A percentile compares a stretch with the other conserved stretches of the same genome.
These are phyloP conservation scores for Cyclura pinguis DNA, from an alignment of 2,797 vertebrate genomes.

Conservation along the genomic window DNA sequence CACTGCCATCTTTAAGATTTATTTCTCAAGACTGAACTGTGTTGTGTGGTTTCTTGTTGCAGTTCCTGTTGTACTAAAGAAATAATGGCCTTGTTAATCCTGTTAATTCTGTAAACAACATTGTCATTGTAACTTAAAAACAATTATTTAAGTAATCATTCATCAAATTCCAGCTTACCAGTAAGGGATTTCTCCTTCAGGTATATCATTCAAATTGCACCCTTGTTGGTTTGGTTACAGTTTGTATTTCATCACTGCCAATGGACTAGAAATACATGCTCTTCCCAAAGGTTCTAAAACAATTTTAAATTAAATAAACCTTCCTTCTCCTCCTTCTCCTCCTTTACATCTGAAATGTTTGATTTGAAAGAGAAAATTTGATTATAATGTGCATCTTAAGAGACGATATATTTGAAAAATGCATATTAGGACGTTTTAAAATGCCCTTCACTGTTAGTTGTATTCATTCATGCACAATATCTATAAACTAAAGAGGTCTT, in stretches of 20 bases:
- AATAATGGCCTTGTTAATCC: conserved; percentile 54
- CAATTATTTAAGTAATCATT: conserved; percentile 73
- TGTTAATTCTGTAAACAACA: conserved; percentile 59
- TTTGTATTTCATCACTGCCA: conserved; percentile 31
- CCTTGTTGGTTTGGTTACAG: conserved; percentile 60
- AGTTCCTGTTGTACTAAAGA: conserved; percentile 50
- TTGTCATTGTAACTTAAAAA: conserved; percentile 50
- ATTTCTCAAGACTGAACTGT: conserved; percentile 50
- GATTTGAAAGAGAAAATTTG: neutral
- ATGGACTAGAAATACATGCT: neutral
- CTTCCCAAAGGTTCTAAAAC: neutral
- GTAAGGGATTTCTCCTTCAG: conserved; percentile 60
- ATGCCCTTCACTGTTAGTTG: neutral
- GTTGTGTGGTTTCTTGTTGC: conserved; percentile 57
- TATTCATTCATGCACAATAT: neutral
- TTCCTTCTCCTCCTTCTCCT: too few species aligned
- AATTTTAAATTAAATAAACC: neutral
- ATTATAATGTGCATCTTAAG: neutral
- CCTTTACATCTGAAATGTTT: neutral
- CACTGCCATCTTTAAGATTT: conserved; percentile 56
- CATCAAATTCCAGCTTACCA: conserved; percentile 64
- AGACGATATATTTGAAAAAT: too few species aligned
- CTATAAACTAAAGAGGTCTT: too few species aligned
- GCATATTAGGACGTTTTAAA: too few species aligned
- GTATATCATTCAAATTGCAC: conserved; percentile 69